Percentiles rank a stretch among this genome's conserved stretches.
These are phyloP conservation scores for Babyrousa celebensis DNA, from an alignment of 2,797 vertebrate genomes.

Conservation along the genomic window DNA sequence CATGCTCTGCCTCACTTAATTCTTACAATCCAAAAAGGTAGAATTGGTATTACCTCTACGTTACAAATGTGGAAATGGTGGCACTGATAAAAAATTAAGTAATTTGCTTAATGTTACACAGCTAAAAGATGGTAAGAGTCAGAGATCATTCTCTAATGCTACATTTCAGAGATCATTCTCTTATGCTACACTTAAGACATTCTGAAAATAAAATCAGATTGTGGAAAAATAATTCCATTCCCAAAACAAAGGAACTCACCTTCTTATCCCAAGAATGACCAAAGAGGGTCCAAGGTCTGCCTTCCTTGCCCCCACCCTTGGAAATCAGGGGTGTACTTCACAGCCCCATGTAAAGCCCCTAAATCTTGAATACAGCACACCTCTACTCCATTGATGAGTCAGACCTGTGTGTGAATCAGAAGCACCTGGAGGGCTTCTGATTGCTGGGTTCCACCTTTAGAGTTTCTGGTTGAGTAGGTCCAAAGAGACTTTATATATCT, in stretches of 20 bases:
- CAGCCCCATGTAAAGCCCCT: neutral
- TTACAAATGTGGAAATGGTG: neutral
- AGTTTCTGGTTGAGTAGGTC: neutral
- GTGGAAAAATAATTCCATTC: neutral
- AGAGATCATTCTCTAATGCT: neutral
- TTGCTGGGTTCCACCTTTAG: neutral
- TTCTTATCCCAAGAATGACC: neutral
- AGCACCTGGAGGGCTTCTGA: neutral
- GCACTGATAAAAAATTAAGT: constrained; percentile 34
- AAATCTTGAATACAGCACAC: neutral
- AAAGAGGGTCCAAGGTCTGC: neutral
- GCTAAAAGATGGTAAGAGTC: neutral
- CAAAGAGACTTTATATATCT: neutral
- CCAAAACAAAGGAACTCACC: neutral
- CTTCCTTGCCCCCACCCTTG: neutral
- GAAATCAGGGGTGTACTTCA: neutral
- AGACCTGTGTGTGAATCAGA: neutral
- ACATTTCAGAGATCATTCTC: neutral
- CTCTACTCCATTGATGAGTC: neutral
- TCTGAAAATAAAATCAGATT: constrained; percentile 25
- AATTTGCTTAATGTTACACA: constrained; percentile 12
- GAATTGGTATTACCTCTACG: neutral
- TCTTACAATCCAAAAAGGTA: neutral
- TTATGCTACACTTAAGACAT: neutral
- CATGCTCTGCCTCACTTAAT: neutral